Percentiles rank a stretch among this genome's conserved stretches.
These are phyloP conservation scores for Meloidogyne chitwoodi DNA, from an alignment of 1,140 invertebrate species.

Conservation along the genomic window DNA sequence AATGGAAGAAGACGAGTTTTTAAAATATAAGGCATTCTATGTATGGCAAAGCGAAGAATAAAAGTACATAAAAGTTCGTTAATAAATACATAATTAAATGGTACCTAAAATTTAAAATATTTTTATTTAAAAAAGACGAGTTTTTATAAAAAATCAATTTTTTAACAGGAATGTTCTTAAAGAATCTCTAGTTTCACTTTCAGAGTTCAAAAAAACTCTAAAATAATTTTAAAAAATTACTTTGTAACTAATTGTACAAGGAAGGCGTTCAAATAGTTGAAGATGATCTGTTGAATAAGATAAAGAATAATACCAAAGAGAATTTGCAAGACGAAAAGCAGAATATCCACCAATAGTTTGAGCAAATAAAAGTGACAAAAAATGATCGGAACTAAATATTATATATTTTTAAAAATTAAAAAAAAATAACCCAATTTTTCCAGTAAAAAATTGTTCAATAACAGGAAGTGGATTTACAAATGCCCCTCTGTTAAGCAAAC, in stretches of 20 bases:
- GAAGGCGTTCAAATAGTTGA: constrained; percentile 35
- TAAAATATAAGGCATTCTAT: constrained; percentile 1
- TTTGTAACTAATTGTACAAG: constrained; percentile 45
- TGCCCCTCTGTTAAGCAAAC: constrained; percentile 46
- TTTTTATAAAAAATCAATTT: background rate
- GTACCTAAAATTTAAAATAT: constrained; percentile 28
- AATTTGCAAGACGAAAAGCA: constrained; percentile 39
- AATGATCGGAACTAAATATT: constrained; percentile 33
- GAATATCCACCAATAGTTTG: constrained; percentile 45
- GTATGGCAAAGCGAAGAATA: constrained; percentile 24
- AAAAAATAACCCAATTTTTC: constrained; percentile 20
- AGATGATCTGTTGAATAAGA: constrained; percentile 41
- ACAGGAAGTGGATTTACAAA: constrained; percentile 43
- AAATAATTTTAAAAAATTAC: constrained; percentile 4
- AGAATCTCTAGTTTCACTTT: too few relatives aligned
- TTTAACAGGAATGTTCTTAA: too few relatives aligned
- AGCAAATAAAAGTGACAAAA: constrained; percentile 44
- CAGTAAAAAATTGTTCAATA: constrained; percentile 38
- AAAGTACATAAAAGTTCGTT: constrained; percentile 40
- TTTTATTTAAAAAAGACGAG: background rate
- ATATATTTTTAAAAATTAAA: constrained; percentile 1
- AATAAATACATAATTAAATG: constrained; percentile 41
- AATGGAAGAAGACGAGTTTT: constrained; percentile 29
- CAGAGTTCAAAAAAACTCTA: too few relatives aligned
- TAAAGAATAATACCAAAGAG: constrained; percentile 46